Percentiles rank a stretch among this genome's conserved stretches.
Conservation (phyloP, 2,888 invertebrate species). For the Drosophila greeni region DNA sequence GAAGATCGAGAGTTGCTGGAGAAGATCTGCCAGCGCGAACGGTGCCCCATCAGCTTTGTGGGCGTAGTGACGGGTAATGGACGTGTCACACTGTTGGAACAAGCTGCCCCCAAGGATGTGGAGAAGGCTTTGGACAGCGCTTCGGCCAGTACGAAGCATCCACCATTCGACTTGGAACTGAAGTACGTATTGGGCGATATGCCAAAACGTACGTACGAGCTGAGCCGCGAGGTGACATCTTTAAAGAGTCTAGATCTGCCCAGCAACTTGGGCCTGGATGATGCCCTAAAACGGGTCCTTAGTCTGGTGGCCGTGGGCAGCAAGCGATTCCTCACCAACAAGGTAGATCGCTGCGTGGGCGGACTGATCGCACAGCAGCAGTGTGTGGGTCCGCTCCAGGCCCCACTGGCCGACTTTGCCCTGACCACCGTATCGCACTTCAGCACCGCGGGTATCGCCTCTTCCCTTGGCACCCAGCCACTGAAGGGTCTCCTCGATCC, state of each 20-base stretch:
- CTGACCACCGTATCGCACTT: slow-evolving; percentile 92
- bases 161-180: slow-evolving; percentile 93
- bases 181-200: slow-evolving; percentile 92
- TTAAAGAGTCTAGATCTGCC: slow-evolving; percentile 78
- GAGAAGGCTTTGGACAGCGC: slow-evolving; percentile 60
- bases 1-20: slow-evolving; percentile 83
- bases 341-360: slow-evolving; percentile 96
- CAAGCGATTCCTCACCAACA: slow-evolving; percentile 96
- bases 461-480: slow-evolving; percentile 98
- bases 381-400: slow-evolving; percentile 97
- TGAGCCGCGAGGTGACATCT: slow-evolving; percentile 72
- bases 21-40: slow-evolving; percentile 90
- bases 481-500: slow-evolving; percentile 89
- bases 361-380: slow-evolving; percentile 98
- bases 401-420: slow-evolving; percentile 96
- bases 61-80: slow-evolving; percentile 94
- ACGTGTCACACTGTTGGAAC: slow-evolving; percentile 85
- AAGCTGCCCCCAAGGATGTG: slow-evolving; percentile 78
- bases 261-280: slow-evolving; percentile 67
- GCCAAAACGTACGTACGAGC: slow-evolving; percentile 85
- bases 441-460: slow-evolving; percentile 91
- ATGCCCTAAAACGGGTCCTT: slow-evolving; percentile 84
- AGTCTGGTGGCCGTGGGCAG: slow-evolving; percentile 94
- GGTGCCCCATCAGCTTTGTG: slow-evolving; percentile 95
- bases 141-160: slow-evolving; percentile 76